phyloP scores from a whole-genome alignment of 2,888 invertebrate genomes.

The Lamellibrachia columna region DNA sequence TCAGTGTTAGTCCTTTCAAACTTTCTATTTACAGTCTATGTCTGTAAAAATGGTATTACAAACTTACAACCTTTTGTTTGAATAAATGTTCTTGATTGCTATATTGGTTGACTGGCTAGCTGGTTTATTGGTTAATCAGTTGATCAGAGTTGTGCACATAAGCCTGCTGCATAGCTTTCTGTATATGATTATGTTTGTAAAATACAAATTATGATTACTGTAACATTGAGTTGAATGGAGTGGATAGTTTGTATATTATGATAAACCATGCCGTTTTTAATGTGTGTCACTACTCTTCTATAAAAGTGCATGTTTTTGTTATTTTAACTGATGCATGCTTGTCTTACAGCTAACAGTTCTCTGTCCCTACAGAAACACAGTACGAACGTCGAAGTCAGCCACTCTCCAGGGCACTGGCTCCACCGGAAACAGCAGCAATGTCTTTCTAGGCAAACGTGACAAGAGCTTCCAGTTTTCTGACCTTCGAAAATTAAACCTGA shows the following conservation, averaged over 20 bases:
- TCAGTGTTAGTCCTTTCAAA: background rate
- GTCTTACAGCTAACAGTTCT: background rate
- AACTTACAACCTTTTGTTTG: no score
- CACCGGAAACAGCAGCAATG: slow-evolving; percentile 65
- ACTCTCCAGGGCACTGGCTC: slow-evolving; percentile 71
- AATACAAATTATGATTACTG: background rate
- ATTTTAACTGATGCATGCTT: background rate
- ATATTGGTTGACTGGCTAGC: background rate
- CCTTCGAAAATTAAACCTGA: slow-evolving; percentile 73
- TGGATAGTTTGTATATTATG: background rate
- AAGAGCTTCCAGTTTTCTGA: slow-evolving; percentile 87
- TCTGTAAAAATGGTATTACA: no score
- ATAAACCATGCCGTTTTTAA: background rate
- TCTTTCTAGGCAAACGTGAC: slow-evolving; percentile 78
- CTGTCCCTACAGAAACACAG: slow-evolving; percentile 76
- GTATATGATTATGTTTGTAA: background rate
- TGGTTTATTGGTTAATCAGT: background rate
- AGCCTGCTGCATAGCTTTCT: background rate
- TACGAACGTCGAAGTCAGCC: slow-evolving; percentile 84
- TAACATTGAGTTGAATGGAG: background rate
- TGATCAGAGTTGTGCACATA: no score
- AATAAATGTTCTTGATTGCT: no score
- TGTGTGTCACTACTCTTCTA: background rate
- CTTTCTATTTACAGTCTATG: no score
- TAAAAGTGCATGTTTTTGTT: no score